These are phyloP conservation scores for Mustelus asterias DNA, from an alignment of 2,113 vertebrate species.

Conservation along the genomic window DNA sequence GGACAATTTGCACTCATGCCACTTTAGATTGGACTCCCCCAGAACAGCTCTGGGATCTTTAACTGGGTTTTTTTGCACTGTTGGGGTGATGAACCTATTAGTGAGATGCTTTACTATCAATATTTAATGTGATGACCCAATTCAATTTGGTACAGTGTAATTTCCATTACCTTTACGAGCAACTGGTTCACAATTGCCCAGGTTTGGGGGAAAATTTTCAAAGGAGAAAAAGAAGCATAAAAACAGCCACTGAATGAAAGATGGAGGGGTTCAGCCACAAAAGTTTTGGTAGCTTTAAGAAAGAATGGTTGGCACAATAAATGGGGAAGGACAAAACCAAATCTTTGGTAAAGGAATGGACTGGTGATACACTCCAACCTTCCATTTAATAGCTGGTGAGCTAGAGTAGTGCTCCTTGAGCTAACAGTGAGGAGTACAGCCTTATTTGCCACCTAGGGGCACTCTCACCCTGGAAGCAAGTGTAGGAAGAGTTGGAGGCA, in stretches of 20 bases:
- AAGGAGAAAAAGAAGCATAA: background rate
- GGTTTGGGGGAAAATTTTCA: background rate
- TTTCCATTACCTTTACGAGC: background rate
- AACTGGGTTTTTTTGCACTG: background rate
- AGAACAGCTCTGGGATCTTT: background rate
- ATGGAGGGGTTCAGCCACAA: background rate
- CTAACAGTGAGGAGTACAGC: background rate
- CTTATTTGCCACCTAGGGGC: background rate
- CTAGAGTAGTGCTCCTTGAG: background rate
- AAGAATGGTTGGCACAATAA: background rate
- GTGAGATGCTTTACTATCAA: background rate
- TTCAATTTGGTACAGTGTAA: background rate
- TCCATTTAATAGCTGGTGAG: background rate
- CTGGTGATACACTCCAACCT: background rate
- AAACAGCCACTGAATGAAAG: background rate
- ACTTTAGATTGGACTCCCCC: background rate
- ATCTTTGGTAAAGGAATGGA: background rate
- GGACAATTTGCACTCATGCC: background rate
- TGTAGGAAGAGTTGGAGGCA: background rate
- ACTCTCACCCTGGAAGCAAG: background rate
- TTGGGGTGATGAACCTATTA: background rate
- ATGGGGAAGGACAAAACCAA: background rate
- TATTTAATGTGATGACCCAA: background rate
- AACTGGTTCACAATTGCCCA: background rate
- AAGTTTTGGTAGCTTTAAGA: background rate